These are phyloP conservation scores for Strix aluco DNA, from an alignment of 2,113 vertebrate genomes.

Conservation along the genomic window DNA sequence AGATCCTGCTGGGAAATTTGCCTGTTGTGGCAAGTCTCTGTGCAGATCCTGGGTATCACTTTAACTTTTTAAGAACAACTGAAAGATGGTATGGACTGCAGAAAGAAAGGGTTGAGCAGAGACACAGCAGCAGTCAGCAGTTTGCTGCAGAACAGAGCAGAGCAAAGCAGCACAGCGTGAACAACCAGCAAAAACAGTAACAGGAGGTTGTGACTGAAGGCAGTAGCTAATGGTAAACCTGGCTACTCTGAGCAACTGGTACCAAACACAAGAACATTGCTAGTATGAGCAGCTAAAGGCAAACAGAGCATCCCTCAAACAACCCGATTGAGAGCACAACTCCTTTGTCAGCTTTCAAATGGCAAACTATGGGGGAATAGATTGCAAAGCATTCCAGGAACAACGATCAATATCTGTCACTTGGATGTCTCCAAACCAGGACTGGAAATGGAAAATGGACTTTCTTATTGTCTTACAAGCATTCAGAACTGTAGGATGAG, in stretches of 20 bases:
- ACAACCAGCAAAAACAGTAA: neutral
- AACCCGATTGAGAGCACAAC: neutral
- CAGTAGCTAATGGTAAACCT: neutral
- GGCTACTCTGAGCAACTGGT: neutral
- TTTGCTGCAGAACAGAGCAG: neutral
- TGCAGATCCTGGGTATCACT: neutral
- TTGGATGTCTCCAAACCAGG: neutral
- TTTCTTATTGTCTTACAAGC: neutral
- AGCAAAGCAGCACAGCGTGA: neutral
- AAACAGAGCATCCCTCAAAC: neutral
- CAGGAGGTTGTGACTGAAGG: neutral
- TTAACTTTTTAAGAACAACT: neutral
- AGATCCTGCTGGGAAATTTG: neutral
- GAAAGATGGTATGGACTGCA: neutral
- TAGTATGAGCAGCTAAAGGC: neutral
- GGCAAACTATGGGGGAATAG: neutral
- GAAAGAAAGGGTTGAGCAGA: neutral
- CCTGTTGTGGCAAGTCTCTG: neutral
- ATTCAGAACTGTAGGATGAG: neutral
- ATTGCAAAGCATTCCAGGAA: conserved; percentile 4
- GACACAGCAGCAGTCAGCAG: neutral
- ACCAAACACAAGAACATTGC: neutral
- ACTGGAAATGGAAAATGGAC: neutral
- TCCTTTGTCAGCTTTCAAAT: neutral
- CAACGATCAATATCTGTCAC: neutral